These are phyloP conservation scores for Willisornis vidua DNA, from an alignment of 2,113 vertebrate species.

Conservation along the genomic window DNA sequence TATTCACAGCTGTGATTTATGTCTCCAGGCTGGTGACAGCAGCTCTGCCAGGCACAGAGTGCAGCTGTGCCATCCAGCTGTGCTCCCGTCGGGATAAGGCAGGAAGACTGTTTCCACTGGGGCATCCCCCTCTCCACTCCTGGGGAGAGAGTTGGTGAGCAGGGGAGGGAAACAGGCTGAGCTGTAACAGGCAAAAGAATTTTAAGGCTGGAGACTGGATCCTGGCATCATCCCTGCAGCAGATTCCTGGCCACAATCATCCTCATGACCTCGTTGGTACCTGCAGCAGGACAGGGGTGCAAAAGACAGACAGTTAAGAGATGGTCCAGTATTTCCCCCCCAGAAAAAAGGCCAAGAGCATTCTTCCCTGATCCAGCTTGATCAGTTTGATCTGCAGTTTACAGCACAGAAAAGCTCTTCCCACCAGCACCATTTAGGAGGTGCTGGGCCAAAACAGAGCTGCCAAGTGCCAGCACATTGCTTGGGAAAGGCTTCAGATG, in stretches of 20 bases:
- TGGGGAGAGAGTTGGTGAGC: neutral
- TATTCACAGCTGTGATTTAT: neutral
- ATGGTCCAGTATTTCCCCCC: accelerated
- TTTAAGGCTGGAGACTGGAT: neutral
- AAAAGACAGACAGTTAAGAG: neutral
- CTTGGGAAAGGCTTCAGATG: neutral
- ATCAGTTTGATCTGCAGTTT: neutral
- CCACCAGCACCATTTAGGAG: neutral
- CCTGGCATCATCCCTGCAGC: constrained; percentile 71
- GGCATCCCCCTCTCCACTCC: neutral
- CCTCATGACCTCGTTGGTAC: constrained; percentile 96
- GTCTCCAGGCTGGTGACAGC: neutral
- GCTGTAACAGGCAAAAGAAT: neutral
- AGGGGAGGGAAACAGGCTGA: neutral
- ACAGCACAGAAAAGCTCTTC: neutral
- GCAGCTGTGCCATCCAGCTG: neutral
- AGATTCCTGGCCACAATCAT: constrained; percentile 91
- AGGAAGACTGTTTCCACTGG: neutral
- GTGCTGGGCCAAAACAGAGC: neutral
- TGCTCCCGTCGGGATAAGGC: neutral
- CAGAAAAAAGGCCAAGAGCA: neutral
- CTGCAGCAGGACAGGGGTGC: constrained; percentile 62
- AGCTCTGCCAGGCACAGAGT: constrained; percentile 1
- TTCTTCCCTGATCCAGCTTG: neutral
- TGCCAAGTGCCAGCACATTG: neutral